Conservation (phyloP, 2,888 invertebrate genomes). For the Caenorhabditis plicata region DNA sequence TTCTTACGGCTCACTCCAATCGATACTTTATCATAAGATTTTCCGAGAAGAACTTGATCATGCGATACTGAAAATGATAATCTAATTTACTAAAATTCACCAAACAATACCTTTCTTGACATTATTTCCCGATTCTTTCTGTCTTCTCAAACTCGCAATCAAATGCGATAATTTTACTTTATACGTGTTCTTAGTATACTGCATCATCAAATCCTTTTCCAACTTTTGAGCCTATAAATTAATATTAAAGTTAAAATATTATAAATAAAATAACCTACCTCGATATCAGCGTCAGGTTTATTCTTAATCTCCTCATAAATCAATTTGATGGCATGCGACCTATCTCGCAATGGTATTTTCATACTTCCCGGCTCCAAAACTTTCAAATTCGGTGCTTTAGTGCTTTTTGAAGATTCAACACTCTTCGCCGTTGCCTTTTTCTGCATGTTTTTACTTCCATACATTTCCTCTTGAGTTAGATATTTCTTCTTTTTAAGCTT, state of each 20-base stretch:
- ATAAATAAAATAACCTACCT: neutral
- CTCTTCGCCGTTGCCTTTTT: neutral
- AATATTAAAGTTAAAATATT: neutral
- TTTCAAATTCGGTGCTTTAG: neutral
- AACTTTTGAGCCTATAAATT: conserved; percentile 1
- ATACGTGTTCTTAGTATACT: neutral
- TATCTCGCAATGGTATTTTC: neutral
- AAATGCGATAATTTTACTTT: neutral
- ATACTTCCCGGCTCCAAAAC: neutral
- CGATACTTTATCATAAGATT: conserved; percentile 25
- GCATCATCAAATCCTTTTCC: neutral
- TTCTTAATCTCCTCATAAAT: neutral
- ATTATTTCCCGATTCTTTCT: neutral
- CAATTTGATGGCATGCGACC: neutral
- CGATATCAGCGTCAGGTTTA: neutral
- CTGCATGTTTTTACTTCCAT: neutral
- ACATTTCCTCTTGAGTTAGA: conserved; percentile 3
- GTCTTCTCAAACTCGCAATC: neutral
- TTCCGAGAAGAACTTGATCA: conserved; percentile 34
- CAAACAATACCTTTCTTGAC: neutral
- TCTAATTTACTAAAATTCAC: neutral
- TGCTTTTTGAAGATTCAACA: neutral
- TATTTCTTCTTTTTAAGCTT: neutral
- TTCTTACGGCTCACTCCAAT: conserved; percentile 27
- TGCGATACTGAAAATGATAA: conserved; percentile 44